A percentile compares a stretch with the other conserved stretches of the same genome.
These are phyloP conservation scores for Trichogramma evanescens DNA, from an alignment of 2,888 invertebrate species.

Conservation along the genomic window DNA sequence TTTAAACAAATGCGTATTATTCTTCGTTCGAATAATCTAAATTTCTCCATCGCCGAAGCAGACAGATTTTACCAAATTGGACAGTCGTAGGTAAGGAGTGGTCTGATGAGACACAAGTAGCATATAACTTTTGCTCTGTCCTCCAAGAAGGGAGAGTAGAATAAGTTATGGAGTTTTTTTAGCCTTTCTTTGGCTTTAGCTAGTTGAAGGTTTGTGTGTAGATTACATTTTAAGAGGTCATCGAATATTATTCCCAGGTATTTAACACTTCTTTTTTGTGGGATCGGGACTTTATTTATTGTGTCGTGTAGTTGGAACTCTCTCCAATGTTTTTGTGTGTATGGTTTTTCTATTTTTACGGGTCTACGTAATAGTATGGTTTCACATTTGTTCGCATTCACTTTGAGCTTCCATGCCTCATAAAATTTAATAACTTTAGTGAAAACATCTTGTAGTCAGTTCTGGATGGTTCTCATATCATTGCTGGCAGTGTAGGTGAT, in stretches of 20 bases:
- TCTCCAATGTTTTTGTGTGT: no score
- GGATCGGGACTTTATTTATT: no score
- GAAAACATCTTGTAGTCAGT: no score
- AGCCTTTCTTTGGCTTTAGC: constrained; percentile 21
- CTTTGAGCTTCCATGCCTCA: no score
- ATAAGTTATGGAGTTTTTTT: constrained; percentile 8
- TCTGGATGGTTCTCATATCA: no score
- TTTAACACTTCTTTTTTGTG: neutral
- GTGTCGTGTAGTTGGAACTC: no score
- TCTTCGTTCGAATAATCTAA: constrained; percentile 15
- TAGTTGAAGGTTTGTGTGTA: constrained; percentile 6
- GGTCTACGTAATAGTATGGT: no score
- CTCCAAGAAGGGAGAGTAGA: constrained; percentile 13
- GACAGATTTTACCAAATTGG: constrained; percentile 16
- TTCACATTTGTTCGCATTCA: no score
- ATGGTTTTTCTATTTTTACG: no score
- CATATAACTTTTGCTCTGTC: constrained; percentile 16
- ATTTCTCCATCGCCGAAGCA: constrained; percentile 12
- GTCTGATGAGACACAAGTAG: constrained; percentile 18
- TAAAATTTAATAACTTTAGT: no score
- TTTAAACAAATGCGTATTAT: constrained; percentile 15
- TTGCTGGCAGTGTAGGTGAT: no score
- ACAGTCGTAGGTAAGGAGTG: constrained; percentile 17
- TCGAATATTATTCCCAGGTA: constrained; percentile 13
- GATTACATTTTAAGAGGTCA: constrained; percentile 5